Conservation (phyloP, 2,888 invertebrate genomes). For the Brachypalpus laphriformis region DNA sequence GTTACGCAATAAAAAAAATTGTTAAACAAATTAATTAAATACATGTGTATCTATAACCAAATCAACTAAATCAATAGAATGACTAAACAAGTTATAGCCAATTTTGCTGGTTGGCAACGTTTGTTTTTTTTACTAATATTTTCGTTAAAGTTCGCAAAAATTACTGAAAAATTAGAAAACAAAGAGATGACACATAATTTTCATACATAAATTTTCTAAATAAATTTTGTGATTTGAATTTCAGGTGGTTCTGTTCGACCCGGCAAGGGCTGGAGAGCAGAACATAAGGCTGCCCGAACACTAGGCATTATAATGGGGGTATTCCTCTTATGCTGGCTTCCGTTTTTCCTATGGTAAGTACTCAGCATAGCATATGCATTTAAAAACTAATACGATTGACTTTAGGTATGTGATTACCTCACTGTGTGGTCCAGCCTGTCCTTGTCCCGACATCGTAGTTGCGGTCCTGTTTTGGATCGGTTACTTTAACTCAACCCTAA, state of each 20-base stretch:
- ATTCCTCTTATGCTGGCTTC: constrained; percentile 97
- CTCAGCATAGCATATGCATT: background rate
- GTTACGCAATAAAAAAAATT: background rate
- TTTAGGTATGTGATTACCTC: constrained; percentile 93
- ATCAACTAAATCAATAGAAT: background rate
- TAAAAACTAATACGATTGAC: background rate
- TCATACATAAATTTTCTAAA: background rate
- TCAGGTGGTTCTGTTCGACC: constrained; percentile 85
- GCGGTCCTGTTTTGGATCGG: constrained; percentile 98
- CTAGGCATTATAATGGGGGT: constrained; percentile 98
- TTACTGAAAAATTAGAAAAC: background rate
- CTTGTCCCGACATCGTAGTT: constrained; percentile 93
- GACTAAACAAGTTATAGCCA: background rate
- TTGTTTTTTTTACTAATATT: background rate
- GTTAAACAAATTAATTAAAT: background rate
- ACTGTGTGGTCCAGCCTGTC: constrained; percentile 92
- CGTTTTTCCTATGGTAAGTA: constrained; percentile 96
- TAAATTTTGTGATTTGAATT: constrained; percentile 63
- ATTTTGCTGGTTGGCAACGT: background rate
- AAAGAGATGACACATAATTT: background rate
- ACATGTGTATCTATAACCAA: background rate
- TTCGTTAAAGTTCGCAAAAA: background rate
- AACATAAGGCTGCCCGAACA: constrained; percentile 96
- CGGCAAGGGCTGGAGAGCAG: constrained; percentile 93
- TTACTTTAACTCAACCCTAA: constrained; percentile 97